These are phyloP conservation scores for Eurystomus glaucurus DNA, from an alignment of 2,797 vertebrate species.

Conservation along the genomic window DNA sequence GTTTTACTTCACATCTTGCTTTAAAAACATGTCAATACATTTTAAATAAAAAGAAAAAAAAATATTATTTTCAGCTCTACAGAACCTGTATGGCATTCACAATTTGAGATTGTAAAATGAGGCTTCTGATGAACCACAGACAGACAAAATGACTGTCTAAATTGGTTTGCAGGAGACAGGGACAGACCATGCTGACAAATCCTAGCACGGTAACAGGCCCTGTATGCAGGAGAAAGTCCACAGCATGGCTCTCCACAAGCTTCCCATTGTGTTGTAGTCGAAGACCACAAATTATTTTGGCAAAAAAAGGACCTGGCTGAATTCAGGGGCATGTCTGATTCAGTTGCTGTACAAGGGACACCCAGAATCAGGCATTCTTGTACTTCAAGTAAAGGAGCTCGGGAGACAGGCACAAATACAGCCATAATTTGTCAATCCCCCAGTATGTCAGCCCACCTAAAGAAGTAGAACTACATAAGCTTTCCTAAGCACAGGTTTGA, in stretches of 20 bases:
- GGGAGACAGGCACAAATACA: fast-evolving
- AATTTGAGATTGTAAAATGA: background rate
- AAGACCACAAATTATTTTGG: background rate
- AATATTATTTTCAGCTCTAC: background rate
- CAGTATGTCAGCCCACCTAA: background rate
- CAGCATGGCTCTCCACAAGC: fast-evolving
- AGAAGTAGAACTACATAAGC: background rate
- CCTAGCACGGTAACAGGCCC: fast-evolving
- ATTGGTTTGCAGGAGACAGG: background rate
- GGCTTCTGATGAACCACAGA: background rate
- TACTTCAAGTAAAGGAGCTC: background rate
- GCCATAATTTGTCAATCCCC: background rate
- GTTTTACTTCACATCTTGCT: background rate
- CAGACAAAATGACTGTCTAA: background rate
- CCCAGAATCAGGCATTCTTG: background rate
- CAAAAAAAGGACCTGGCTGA: background rate
- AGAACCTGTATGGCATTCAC: background rate
- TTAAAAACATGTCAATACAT: background rate
- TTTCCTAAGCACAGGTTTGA: background rate
- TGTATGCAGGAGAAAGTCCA: background rate
- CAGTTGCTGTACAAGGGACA: background rate
- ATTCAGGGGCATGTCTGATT: background rate
- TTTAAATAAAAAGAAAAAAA: background rate
- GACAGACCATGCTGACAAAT: background rate
- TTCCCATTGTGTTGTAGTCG: background rate